phyloP scores from a whole-genome alignment of 2,888 invertebrate genomes.

The Trichogramma evanescens region DNA sequence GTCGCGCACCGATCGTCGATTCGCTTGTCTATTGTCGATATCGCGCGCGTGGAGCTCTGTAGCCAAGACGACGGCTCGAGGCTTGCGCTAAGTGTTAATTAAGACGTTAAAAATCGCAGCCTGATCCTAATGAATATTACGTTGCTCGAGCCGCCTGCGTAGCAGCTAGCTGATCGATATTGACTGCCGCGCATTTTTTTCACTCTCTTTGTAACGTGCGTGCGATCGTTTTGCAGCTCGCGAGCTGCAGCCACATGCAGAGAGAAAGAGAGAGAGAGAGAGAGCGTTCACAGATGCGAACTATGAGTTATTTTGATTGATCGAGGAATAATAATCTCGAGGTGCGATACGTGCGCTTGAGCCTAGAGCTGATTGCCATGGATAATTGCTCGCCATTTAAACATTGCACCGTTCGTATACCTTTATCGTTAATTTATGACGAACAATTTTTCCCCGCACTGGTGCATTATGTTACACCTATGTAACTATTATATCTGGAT shows the following conservation, averaged over 20 bases:
- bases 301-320: constrained; percentile 14
- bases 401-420: no score
- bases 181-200: background rate
- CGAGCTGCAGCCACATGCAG: background rate
- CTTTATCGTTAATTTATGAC: no score
- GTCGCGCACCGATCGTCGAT: no score
- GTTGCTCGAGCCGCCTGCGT: background rate
- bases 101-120: constrained; percentile 19
- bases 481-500: no score
- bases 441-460: no score
- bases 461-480: no score
- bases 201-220: background rate
- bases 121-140: background rate
- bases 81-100: constrained; percentile 17
- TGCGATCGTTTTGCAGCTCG: no score
- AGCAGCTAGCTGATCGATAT: constrained; percentile 6
- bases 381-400: no score
- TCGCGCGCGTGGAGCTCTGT: constrained; percentile 9
- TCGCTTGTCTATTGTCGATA: constrained; percentile 4
- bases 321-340: background rate
- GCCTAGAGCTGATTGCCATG: no score
- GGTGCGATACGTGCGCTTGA: no score
- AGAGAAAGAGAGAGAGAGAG: no score
- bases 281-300: background rate
- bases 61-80: constrained; percentile 6